These are phyloP conservation scores for Alcis repandata DNA, from an alignment of 2,888 invertebrate genomes.

Conservation along the genomic window DNA sequence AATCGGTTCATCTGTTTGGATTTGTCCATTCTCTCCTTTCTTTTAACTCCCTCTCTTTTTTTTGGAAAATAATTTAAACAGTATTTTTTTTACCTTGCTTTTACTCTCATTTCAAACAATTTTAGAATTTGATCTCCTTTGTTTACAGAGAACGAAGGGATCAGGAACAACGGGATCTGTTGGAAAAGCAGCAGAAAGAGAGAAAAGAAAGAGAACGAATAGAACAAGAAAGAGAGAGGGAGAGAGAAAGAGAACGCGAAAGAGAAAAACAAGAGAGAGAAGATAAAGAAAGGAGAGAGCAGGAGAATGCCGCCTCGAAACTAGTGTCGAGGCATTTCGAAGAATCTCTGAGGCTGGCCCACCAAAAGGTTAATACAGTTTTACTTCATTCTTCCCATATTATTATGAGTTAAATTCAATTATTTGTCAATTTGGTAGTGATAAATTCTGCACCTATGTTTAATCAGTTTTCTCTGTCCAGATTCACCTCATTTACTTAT, in stretches of 20 bases:
- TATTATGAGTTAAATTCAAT: too few relatives aligned
- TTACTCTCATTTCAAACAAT: constrained; percentile 12
- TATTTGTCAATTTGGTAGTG: too few relatives aligned
- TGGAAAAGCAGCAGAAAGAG: constrained; percentile 90
- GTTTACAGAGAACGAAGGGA: constrained; percentile 80
- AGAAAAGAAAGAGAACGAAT: constrained; percentile 88
- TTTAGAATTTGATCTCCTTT: constrained; percentile 50
- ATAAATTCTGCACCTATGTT: too few relatives aligned
- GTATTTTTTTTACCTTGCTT: constrained; percentile 4
- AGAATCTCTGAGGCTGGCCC: constrained; percentile 92
- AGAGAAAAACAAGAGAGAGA: constrained; percentile 84
- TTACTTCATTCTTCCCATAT: constrained; percentile 57
- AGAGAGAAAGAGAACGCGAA: constrained; percentile 82
- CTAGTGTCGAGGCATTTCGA: constrained; percentile 96
- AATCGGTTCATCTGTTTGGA: background rate
- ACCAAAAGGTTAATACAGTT: constrained; percentile 87
- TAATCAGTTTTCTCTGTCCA: too few relatives aligned
- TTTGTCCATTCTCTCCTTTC: constrained; percentile 16
- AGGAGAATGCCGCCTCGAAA: constrained; percentile 91
- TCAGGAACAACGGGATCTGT: constrained; percentile 86
- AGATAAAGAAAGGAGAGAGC: constrained; percentile 87
- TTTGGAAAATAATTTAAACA: constrained; percentile 2
- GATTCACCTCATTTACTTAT: too few relatives aligned
- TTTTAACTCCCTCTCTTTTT: constrained; percentile 33
- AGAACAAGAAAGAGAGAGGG: constrained; percentile 87